Conservation (phyloP, 2,113 vertebrate species). For the Heterotis niloticus region DNA sequence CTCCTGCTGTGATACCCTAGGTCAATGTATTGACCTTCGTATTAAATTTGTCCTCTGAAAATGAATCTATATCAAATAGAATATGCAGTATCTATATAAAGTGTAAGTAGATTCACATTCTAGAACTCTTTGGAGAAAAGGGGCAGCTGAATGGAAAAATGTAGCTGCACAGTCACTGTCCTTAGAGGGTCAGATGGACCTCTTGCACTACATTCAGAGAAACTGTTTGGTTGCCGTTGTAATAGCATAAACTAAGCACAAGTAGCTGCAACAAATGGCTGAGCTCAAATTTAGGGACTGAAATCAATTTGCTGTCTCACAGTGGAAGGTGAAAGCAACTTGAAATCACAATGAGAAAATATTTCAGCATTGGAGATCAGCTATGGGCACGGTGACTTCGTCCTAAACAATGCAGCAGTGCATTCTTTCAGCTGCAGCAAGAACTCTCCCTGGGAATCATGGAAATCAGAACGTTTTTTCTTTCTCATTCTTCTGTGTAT, state of each 20-base stretch:
- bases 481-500: slow-evolving; percentile 46
- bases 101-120: too few species aligned
- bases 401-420: not conserved
- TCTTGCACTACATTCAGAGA: not conserved
- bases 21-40: too few species aligned
- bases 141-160: too few species aligned
- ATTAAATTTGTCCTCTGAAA: too few species aligned
- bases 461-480: slow-evolving; percentile 44
- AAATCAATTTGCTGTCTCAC: not conserved
- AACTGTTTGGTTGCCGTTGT: slow-evolving; percentile 2
- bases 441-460: slow-evolving; percentile 35
- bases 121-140: too few species aligned
- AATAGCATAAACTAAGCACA: not conserved
- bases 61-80: too few species aligned
- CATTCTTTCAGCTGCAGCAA: not conserved
- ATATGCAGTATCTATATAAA: too few species aligned
- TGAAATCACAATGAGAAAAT: not conserved
- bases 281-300: not conserved
- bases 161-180: too few species aligned
- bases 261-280: not conserved
- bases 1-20: too few species aligned
- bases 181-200: not conserved
- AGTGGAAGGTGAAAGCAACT: not conserved
- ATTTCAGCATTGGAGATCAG: not conserved
- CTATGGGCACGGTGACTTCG: not conserved